A percentile compares a stretch with the other conserved stretches of the same genome.
phyloP scores from a whole-genome alignment of 1,140 invertebrate species.

The Diuraphis noxia region DNA sequence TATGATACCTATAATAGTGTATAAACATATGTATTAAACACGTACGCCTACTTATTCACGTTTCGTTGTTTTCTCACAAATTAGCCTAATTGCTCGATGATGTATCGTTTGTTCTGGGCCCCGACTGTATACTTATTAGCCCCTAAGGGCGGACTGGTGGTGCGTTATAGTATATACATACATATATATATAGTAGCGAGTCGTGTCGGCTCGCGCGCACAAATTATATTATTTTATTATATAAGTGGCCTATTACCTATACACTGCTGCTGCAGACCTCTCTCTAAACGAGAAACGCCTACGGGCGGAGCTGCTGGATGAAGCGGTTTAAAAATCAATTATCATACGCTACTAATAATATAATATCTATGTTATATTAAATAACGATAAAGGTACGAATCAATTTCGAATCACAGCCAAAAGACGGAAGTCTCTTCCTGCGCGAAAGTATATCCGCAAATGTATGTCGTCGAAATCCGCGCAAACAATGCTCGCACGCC shows the following conservation, averaged over 20 bases:
- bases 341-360: not conserved
- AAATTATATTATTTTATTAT: not conserved
- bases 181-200: not conserved
- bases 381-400: not conserved
- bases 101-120: slow-evolving; percentile 19
- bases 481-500: not conserved
- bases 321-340: slow-evolving; percentile 36
- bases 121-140: not conserved
- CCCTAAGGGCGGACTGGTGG: not conserved
- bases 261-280: not conserved
- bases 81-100: slow-evolving; percentile 40
- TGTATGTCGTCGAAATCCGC: not conserved
- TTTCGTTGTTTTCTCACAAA: slow-evolving; percentile 39
- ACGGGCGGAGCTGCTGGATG: not conserved
- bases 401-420: not conserved
- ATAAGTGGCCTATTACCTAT: not conserved
- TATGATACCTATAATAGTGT: not conserved
- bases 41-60: not conserved
- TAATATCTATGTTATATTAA: not conserved
- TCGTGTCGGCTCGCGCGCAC: not conserved
- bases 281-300: slow-evolving; percentile 29
- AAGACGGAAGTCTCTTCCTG: not conserved
- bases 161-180: not conserved
- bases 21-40: not conserved
- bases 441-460: not conserved